Percentiles rank a stretch among this genome's conserved stretches.
These are phyloP conservation scores for Cartodere bifasciata DNA, from an alignment of 2,888 invertebrate genomes.

Conservation along the genomic window DNA sequence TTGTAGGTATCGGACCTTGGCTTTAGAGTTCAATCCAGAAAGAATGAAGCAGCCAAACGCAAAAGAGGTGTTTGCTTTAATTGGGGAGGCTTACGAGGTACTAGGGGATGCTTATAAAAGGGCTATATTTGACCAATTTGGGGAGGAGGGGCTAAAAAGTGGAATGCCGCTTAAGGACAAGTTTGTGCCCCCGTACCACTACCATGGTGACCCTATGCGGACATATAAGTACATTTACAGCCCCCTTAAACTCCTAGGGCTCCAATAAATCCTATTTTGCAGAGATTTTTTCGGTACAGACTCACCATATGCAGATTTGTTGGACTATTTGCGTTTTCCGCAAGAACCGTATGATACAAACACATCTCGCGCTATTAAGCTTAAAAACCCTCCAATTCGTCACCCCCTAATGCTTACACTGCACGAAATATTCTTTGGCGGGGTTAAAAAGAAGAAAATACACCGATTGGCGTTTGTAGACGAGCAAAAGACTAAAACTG, in stretches of 20 bases:
- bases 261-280: slow-evolving; percentile 9
- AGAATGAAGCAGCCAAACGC: slow-evolving; percentile 47
- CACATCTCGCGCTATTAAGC: slow-evolving; percentile 46
- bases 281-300: slow-evolving; percentile 69
- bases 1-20: slow-evolving; percentile 34
- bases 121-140: slow-evolving; percentile 79
- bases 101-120: slow-evolving; percentile 52
- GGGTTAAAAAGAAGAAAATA: slow-evolving; percentile 74
- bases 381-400: slow-evolving; percentile 44
- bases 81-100: slow-evolving; percentile 72
- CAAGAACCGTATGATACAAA: slow-evolving; percentile 48
- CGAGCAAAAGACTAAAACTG: slow-evolving; percentile 46
- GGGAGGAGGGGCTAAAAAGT: slow-evolving; percentile 73
- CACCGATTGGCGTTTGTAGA: slow-evolving; percentile 55
- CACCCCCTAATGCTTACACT: slow-evolving; percentile 46
- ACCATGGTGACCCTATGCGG: slow-evolving; percentile 64
- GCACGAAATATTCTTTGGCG: slow-evolving; percentile 56
- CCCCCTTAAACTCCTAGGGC: background rate
- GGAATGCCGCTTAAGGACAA: slow-evolving; percentile 57
- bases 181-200: slow-evolving; percentile 61
- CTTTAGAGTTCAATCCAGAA: slow-evolving; percentile 38
- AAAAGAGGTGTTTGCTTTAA: slow-evolving; percentile 44
- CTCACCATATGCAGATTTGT: slow-evolving; percentile 69
- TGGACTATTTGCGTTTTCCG: slow-evolving; percentile 52
- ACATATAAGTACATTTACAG: slow-evolving; percentile 48